Evolutionary conservation across 2,113 vertebrate genomes (phyloP), one percentile per base, ranked within the genome.

Genomic region (Pterophyllum scalare): DNA sequence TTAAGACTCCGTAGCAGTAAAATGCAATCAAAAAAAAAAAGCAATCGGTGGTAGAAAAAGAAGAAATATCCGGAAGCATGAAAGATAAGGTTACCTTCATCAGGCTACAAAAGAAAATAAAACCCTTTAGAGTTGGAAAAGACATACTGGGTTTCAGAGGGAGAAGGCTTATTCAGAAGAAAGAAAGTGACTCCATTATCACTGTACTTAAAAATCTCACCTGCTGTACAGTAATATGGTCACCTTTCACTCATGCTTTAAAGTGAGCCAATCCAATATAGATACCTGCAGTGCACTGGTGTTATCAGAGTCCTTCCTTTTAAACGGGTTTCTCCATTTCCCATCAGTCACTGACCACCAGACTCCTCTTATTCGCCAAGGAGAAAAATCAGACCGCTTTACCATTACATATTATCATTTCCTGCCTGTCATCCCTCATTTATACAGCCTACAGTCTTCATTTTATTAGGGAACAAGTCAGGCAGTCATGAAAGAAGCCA

Each of bases 61-160:
- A 81, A 80, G 59, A 81, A 75, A 62, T 65, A 65, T 86, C 77
- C 70, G 2, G 22, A 81, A 46, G 59, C 60, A 28, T 80, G 35
- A 79, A 82, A 67, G 67, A 79, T 74, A 86, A 82, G 49, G 70
- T 77, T 74, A 31, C 60, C 28, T 74, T 83, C 22, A 19, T 7
- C 0, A 1, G 56, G 46, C 52, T 72, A 78, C 54, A n/a, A 83
- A 80, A 84, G 19, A 40, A 82, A 75, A 82, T 49, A 28, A 52
- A 83, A 62, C 5, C n/a, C 33, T 81, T 56, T 80, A 12, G 60
- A 74, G 82, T 72, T 59, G 58, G 78, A 35, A 85, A 59, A 57
- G 62, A 31, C 14, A 59, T 58, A 57, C 54, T 67, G 59, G 56
- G 15, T 79, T 64, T 38, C 43, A 88, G 77, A 64, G 28, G 35